These are phyloP conservation scores for Cactoblastis cactorum DNA, from an alignment of 2,888 invertebrate genomes.

Conservation along the genomic window DNA sequence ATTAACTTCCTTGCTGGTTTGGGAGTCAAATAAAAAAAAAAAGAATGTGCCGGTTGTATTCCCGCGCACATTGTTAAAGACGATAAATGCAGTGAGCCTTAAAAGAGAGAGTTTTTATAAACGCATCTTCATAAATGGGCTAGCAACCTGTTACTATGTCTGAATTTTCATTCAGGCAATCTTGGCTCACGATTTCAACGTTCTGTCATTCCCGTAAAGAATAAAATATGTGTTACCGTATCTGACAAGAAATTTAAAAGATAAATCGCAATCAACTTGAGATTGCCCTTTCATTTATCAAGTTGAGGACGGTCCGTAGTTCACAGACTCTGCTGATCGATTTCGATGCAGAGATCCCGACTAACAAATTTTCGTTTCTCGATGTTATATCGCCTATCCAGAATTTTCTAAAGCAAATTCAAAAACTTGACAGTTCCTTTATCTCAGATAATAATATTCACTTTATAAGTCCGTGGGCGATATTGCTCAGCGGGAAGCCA, in stretches of 20 bases:
- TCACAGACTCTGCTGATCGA: conserved; percentile 32
- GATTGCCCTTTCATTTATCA: conserved; percentile 35
- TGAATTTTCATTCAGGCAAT: too few species aligned
- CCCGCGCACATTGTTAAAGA: too few species aligned
- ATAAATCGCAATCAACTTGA: conserved; percentile 29
- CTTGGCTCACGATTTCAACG: too few species aligned
- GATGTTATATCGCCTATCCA: conserved; percentile 19
- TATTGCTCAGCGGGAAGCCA: conserved; percentile 39
- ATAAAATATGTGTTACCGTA: too few species aligned
- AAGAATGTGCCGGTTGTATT: too few species aligned
- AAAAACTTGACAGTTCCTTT: conserved; percentile 16
- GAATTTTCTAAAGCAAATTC: conserved; percentile 4
- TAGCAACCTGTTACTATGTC: too few species aligned
- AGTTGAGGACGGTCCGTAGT: conserved; percentile 30
- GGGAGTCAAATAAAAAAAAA: too few species aligned
- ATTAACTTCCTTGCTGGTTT: too few species aligned
- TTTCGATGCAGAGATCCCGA: conserved; percentile 19
- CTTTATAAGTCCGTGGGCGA: conserved; percentile 38
- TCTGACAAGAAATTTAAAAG: conserved; percentile 23
- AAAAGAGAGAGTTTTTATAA: too few species aligned
- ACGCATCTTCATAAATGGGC: too few species aligned
- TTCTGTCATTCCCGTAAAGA: too few species aligned
- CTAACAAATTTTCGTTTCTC: conserved; percentile 17
- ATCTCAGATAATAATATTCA: conserved; percentile 33
- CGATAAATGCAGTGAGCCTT: too few species aligned